phyloP scores from a whole-genome alignment of 2,888 invertebrate genomes.

The Bombyx huttoni region DNA sequence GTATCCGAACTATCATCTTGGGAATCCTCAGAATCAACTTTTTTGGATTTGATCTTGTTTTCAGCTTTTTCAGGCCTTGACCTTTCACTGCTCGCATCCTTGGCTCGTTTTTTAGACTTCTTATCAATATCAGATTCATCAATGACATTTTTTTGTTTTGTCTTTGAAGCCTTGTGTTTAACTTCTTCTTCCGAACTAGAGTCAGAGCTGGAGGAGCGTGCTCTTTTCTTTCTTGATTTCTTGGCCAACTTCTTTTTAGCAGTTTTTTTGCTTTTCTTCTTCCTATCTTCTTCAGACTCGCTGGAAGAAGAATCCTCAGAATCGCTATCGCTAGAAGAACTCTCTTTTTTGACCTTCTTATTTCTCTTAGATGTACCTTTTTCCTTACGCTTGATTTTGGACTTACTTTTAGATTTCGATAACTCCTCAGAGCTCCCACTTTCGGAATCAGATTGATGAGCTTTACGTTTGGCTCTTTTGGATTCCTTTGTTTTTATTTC shows the following conservation, averaged over 20 bases:
- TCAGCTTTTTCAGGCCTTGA: slow-evolving; percentile 48
- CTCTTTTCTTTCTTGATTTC: slow-evolving; percentile 57
- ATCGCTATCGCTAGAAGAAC: slow-evolving; percentile 63
- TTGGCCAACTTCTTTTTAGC: slow-evolving; percentile 60
- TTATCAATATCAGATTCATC: slow-evolving; percentile 60
- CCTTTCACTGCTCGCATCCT: slow-evolving; percentile 47
- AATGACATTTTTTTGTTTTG: slow-evolving; percentile 62
- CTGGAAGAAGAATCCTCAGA: slow-evolving; percentile 65
- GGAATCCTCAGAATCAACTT: slow-evolving; percentile 54
- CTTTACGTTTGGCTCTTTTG: slow-evolving; percentile 66
- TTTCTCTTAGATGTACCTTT: slow-evolving; percentile 71
- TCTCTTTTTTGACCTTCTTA: slow-evolving; percentile 63
- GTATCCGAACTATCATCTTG: slow-evolving; percentile 59
- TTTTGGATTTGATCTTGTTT: slow-evolving; percentile 47
- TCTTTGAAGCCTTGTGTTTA: slow-evolving; percentile 56
- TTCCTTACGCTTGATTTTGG: slow-evolving; percentile 65
- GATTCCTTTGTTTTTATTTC: slow-evolving; percentile 30
- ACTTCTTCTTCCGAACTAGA: slow-evolving; percentile 68
- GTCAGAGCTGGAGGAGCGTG: slow-evolving; percentile 63
- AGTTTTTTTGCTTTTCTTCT: slow-evolving; percentile 63
- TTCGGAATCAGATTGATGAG: slow-evolving; percentile 63
- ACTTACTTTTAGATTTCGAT: slow-evolving; percentile 51
- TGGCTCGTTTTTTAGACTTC: slow-evolving; percentile 50
- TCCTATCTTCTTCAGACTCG: slow-evolving; percentile 63
- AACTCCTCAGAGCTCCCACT: slow-evolving; percentile 59